phyloP scores from a whole-genome alignment of 2,888 invertebrate species.

The Scaptomyza reducta region DNA sequence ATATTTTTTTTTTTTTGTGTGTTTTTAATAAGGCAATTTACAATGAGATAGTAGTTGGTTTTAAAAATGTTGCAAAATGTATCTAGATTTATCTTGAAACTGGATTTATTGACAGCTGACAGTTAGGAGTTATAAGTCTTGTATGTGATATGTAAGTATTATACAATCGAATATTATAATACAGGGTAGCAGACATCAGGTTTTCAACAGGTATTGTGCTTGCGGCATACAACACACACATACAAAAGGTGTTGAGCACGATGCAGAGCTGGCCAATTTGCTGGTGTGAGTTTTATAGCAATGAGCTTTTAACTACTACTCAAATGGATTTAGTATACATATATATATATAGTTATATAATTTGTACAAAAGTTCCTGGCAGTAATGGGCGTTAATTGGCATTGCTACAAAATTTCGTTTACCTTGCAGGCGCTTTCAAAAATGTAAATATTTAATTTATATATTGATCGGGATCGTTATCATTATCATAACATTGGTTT shows the following conservation, averaged over 20 bases:
- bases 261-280: slow-evolving; percentile 11
- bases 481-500: slow-evolving; percentile 61
- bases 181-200: slow-evolving; percentile 15
- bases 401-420: slow-evolving; percentile 24
- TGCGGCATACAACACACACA: slow-evolving; percentile 8
- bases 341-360: slow-evolving; percentile 3
- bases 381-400: slow-evolving; percentile 6
- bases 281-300: slow-evolving; percentile 53
- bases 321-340: slow-evolving; percentile 14
- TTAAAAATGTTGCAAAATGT: slow-evolving; percentile 34
- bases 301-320: slow-evolving; percentile 57
- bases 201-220: slow-evolving; percentile 42
- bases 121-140: slow-evolving; percentile 2
- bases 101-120: slow-evolving; percentile 17
- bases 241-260: slow-evolving; percentile 42
- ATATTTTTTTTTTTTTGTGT: slow-evolving; percentile 17
- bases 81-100: slow-evolving; percentile 18
- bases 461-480: slow-evolving; percentile 35
- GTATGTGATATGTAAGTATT: too few relatives aligned
- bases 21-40: slow-evolving; percentile 45
- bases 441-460: slow-evolving; percentile 7
- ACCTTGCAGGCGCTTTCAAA: slow-evolving; percentile 50
- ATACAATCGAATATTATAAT: slow-evolving; percentile 35
- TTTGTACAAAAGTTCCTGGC: slow-evolving; percentile 35
- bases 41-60: slow-evolving; percentile 41